Percentiles rank a stretch among this genome's conserved stretches.
phyloP scores from a whole-genome alignment of 2,888 invertebrate species.

The Diaphora mendica region DNA sequence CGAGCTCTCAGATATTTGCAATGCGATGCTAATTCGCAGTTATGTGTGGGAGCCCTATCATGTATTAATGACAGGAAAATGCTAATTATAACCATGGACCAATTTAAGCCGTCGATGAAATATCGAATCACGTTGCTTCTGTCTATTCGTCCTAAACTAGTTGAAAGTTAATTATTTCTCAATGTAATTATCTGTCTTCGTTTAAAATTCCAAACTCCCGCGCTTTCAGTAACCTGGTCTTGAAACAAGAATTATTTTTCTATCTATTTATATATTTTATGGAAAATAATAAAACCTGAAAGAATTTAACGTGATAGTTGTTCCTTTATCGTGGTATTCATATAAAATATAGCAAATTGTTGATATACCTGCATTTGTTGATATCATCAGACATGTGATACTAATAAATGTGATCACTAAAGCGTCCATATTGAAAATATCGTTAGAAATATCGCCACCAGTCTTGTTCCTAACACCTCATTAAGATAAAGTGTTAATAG shows the following conservation, averaged over 20 bases:
- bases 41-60: too few species aligned
- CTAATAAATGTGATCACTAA: slow-evolving; percentile 13
- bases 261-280: not conserved
- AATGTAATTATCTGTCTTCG: not conserved
- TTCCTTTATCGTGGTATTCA: not conserved
- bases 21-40: too few species aligned
- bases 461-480: slow-evolving; percentile 15
- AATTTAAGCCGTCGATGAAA: not conserved
- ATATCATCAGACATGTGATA: slow-evolving; percentile 1
- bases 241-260: not conserved
- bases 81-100: not conserved
- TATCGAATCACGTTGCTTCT: not conserved
- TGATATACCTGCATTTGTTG: slow-evolving; percentile 23
- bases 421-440: slow-evolving; percentile 33
- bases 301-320: not conserved
- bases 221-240: too few species aligned
- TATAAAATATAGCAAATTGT: slow-evolving; percentile 14
- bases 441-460: slow-evolving; percentile 20
- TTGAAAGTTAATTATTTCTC: not conserved
- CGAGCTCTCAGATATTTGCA: too few species aligned
- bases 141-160: not conserved
- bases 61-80: not conserved
- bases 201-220: too few species aligned
- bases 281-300: not conserved
- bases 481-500: slow-evolving; percentile 43